phyloP scores from a whole-genome alignment of 2,113 vertebrate genomes.

The Rhabdomys dilectus region DNA sequence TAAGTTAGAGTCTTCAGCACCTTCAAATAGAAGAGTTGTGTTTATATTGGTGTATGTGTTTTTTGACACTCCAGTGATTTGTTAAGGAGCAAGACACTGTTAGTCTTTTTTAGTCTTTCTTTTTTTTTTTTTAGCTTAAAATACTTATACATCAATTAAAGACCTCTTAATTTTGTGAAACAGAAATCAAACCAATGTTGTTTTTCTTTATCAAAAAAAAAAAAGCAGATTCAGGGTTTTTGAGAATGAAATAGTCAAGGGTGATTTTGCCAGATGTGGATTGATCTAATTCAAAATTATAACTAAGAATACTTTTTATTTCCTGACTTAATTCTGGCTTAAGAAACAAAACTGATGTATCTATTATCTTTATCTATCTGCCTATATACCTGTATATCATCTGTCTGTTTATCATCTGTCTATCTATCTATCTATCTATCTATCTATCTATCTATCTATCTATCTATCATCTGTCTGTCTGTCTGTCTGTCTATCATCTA shows the following conservation, averaged over 20 bases:
- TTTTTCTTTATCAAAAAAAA: not conserved
- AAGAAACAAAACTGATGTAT: not conserved
- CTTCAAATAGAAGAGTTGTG: conserved; percentile 63
- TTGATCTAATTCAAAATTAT: not conserved
- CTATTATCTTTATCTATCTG: not conserved
- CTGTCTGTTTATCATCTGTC: not conserved
- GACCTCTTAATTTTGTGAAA: not conserved
- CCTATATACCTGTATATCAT: not conserved
- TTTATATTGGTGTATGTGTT: conserved; percentile 47
- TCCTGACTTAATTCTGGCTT: not conserved
- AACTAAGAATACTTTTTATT: not conserved
- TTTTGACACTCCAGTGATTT: conserved; percentile 56
- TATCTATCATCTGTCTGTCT: not conserved
- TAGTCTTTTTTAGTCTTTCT: not conserved
- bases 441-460: too few relatives aligned
- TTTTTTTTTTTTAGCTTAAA: not conserved
- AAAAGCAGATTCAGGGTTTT: not conserved
- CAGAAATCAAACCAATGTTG: conserved; percentile 21
- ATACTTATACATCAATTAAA: not conserved
- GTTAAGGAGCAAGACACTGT: not conserved
- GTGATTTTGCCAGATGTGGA: not conserved
- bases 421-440: not conserved
- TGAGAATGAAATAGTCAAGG: not conserved
- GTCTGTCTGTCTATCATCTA: not conserved
- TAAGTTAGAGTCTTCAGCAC: conserved; percentile 68